Conservation (phyloP, 2,888 invertebrate species). For the Monopis laevigella region DNA sequence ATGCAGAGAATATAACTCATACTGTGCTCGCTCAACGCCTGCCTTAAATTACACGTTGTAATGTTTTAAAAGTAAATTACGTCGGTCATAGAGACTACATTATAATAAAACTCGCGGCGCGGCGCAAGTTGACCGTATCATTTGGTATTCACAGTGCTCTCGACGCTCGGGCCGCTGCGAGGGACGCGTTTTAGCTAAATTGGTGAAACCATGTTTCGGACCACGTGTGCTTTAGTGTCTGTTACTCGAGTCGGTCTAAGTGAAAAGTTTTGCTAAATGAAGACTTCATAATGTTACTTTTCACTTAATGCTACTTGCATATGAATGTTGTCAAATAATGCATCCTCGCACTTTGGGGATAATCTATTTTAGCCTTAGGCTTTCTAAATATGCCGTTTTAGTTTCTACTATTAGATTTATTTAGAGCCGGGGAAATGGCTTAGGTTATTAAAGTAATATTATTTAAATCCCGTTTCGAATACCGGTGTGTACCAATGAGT, state of each 20-base stretch:
- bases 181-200: conserved; percentile 17
- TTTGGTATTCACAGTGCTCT: conserved; percentile 17
- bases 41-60: conserved; percentile 12
- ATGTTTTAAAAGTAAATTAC: conserved; percentile 14
- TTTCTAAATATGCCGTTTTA: too few relatives aligned
- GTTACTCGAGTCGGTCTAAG: conserved; percentile 29
- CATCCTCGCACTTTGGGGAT: too few relatives aligned
- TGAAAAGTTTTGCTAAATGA: conserved; percentile 24
- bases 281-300: conserved; percentile 29
- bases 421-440: too few relatives aligned
- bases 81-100: conserved; percentile 12
- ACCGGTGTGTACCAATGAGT: too few relatives aligned
- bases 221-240: conserved; percentile 25
- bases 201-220: conserved; percentile 15
- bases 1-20: conserved; percentile 1
- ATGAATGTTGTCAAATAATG: too few relatives aligned
- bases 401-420: too few relatives aligned
- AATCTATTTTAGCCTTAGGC: too few relatives aligned
- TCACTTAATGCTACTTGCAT: too few relatives aligned
- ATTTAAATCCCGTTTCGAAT: too few relatives aligned
- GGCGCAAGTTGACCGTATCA: conserved; percentile 15
- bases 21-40: conserved; percentile 5
- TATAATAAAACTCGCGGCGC: conserved; percentile 14
- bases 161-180: conserved; percentile 7
- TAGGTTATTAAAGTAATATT: too few relatives aligned